These are phyloP conservation scores for Solenodon paradoxus DNA, from an alignment of 2,113 vertebrate genomes.

Conservation along the genomic window DNA sequence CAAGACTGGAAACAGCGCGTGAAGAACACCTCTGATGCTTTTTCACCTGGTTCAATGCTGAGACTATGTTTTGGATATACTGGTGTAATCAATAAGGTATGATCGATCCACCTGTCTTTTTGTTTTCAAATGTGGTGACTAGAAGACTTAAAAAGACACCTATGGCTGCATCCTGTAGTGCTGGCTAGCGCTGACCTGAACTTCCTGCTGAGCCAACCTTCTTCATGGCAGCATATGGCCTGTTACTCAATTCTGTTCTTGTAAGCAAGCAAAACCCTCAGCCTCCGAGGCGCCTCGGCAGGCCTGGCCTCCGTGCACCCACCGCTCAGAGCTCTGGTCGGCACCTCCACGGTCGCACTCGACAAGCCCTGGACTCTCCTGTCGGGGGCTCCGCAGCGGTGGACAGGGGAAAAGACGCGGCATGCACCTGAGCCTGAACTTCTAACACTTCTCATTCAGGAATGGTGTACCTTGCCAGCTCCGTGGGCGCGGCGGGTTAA, in stretches of 20 bases:
- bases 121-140: background rate
- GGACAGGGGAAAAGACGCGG: background rate
- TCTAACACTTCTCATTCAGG: constrained; percentile 38
- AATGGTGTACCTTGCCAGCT: constrained; percentile 21
- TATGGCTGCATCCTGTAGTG: background rate
- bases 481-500: background rate
- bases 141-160: background rate
- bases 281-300: constrained; percentile 40
- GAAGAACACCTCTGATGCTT: too few species aligned
- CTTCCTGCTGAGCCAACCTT: background rate
- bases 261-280: constrained; percentile 27
- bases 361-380: background rate
- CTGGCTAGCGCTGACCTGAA: background rate
- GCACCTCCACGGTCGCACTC: background rate
- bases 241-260: constrained; percentile 61
- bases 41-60: rapidly evolving
- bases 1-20: too few species aligned
- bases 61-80: background rate
- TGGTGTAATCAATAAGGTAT: background rate
- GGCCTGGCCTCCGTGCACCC: constrained; percentile 30
- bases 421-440: background rate
- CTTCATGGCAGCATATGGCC: background rate
- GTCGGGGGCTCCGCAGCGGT: too few species aligned
- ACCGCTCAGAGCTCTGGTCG: background rate
- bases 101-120: background rate